Percentiles rank a stretch among this genome's conserved stretches.
These are phyloP conservation scores for Coelinius sp. DNA, from an alignment of 2,888 invertebrate genomes.

Conservation along the genomic window DNA sequence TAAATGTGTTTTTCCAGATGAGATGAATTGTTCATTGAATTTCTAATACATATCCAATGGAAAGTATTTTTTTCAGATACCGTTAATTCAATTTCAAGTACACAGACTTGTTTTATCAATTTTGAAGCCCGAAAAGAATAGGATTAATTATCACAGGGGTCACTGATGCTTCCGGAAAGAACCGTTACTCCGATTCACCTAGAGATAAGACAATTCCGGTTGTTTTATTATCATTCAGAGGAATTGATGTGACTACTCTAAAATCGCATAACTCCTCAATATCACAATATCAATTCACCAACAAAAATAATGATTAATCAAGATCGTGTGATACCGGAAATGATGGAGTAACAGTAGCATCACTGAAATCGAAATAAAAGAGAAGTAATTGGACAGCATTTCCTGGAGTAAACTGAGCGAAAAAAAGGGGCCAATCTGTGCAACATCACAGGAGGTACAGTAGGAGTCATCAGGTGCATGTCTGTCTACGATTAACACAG, in stretches of 20 bases:
- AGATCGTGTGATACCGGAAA: constrained; percentile 15
- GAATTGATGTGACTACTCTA: not conserved
- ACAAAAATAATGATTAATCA: not conserved
- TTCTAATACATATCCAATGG: too few species aligned
- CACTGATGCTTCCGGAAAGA: constrained; percentile 4
- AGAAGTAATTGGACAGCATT: constrained; percentile 31
- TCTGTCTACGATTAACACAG: not conserved
- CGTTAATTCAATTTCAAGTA: constrained; percentile 45
- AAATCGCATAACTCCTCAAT: not conserved
- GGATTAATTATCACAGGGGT: not conserved
- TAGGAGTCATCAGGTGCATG: constrained; percentile 15
- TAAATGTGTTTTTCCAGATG: too few species aligned
- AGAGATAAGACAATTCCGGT: constrained; percentile 19
- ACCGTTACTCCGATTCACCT: constrained; percentile 13
- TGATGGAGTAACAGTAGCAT: constrained; percentile 20
- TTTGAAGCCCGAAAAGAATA: not conserved
- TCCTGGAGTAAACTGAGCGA: constrained; percentile 40
- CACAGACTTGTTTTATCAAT: not conserved
- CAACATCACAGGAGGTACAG: not conserved
- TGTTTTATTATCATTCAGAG: not conserved
- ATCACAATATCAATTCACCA: not conserved
- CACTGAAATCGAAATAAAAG: constrained; percentile 13
- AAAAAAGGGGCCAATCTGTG: constrained; percentile 29
- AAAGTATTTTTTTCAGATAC: constrained; percentile 27
- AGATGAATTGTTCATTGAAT: too few species aligned